Percentiles rank a stretch among this genome's conserved stretches.
Evolutionary conservation across 2,113 vertebrate species (phyloP).

Genomic region (Neodon shergylaensis): DNA sequence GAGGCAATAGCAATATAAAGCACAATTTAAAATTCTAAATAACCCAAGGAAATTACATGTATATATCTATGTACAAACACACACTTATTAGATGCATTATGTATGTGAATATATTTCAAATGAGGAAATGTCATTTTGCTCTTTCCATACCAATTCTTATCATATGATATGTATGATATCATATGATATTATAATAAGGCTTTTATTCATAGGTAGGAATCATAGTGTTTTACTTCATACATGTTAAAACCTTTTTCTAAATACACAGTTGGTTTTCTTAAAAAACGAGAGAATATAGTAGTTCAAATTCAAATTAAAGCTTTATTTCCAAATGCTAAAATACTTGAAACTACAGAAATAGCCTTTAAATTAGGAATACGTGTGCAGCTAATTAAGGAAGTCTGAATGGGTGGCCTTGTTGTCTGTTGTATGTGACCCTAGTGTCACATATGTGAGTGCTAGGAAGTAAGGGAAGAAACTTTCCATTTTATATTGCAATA

Average conservation of each 20-base stretch:
- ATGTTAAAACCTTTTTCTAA: not conserved
- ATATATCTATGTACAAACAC: not conserved
- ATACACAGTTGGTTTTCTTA: not conserved
- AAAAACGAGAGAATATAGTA: not conserved
- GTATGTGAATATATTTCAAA: not conserved
- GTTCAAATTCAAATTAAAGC: not conserved
- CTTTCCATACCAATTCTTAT: not conserved
- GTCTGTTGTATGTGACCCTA: not conserved
- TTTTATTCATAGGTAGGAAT: conserved; percentile 9
- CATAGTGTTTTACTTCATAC: not conserved
- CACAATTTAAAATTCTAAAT: not conserved
- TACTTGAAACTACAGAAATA: not conserved
- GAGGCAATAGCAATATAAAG: not conserved
- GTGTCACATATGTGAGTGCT: not conserved
- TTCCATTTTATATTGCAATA: conserved; percentile 51
- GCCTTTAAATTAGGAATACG: not conserved
- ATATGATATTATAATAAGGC: not conserved
- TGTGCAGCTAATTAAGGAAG: not conserved
- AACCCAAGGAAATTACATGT: not conserved
- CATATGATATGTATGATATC: not conserved
- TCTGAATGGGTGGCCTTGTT: not conserved
- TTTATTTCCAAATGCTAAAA: not conserved
- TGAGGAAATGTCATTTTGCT: not conserved
- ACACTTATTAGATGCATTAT: not conserved
- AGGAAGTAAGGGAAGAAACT: conserved; percentile 55